Percentiles rank a stretch among this genome's conserved stretches.
Evolutionary conservation across 2,113 vertebrate genomes (phyloP).

Genomic region (Chlorodrepanis virens): DNA sequence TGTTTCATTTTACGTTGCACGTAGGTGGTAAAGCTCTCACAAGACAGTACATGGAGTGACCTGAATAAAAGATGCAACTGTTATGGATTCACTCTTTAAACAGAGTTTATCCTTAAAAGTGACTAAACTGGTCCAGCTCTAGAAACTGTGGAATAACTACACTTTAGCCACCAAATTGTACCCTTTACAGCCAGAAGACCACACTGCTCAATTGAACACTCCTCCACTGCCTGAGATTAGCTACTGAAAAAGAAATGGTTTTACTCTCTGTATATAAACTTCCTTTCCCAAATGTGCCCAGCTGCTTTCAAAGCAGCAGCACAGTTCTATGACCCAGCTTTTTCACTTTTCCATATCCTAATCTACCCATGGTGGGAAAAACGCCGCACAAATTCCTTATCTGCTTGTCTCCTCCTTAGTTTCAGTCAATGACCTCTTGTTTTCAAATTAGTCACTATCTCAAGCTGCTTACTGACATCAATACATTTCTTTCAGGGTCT

Average conservation of each 20-base stretch:
- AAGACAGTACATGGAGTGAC: neutral
- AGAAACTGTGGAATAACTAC: neutral
- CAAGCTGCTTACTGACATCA: constrained; percentile 64
- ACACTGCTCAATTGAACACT: neutral
- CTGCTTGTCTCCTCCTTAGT: constrained; percentile 37
- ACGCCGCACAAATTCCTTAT: neutral
- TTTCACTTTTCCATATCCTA: constrained; percentile 23
- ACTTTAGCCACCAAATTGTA: neutral
- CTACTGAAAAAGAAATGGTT: neutral
- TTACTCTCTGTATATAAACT: neutral
- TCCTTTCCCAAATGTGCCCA: constrained; percentile 7
- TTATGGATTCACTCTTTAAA: neutral
- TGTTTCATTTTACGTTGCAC: neutral
- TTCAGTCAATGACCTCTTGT: constrained; percentile 65
- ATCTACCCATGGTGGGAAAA: constrained; percentile 10
- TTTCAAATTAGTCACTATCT: constrained; percentile 68
- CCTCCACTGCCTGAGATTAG: neutral
- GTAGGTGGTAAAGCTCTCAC: neutral
- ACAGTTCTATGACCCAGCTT: neutral
- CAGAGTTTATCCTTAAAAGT: neutral
- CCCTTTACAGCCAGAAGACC: neutral
- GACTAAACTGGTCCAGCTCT: neutral
- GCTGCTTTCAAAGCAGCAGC: neutral
- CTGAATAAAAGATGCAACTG: neutral
- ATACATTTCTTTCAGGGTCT: constrained; percentile 55